Evolutionary conservation across 1,140 invertebrate genomes (phyloP).

Genomic region (Metopolophium dirhodum): DNA sequence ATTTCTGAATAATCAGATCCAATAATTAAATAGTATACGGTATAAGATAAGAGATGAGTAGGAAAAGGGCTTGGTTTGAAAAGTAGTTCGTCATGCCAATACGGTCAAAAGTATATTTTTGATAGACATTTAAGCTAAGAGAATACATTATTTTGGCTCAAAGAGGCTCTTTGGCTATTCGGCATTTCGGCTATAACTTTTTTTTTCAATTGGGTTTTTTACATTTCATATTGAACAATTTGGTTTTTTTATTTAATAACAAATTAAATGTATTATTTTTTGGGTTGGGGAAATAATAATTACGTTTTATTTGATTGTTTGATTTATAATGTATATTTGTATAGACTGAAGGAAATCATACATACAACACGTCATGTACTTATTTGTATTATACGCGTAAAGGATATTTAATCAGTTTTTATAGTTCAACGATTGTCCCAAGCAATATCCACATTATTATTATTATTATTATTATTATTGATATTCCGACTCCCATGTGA

Average conservation of each 20-base stretch:
- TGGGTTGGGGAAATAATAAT: neutral
- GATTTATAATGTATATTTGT: neutral
- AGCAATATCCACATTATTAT: neutral
- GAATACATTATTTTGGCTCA: neutral
- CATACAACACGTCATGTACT: too few species aligned
- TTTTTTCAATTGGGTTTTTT: neutral
- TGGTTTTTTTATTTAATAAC: neutral
- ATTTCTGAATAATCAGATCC: neutral
- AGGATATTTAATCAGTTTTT: neutral
- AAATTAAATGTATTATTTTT: neutral
- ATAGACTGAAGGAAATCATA: neutral
- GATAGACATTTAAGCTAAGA: too few species aligned
- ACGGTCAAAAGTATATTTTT: neutral
- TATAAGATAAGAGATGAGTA: neutral
- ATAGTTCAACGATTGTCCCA: neutral
- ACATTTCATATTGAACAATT: neutral
- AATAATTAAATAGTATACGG: neutral
- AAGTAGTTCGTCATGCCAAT: neutral
- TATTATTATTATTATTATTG: neutral
- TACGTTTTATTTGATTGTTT: neutral
- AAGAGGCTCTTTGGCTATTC: too few species aligned
- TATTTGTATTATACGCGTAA: neutral
- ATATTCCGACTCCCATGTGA: neutral
- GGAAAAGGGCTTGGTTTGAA: neutral
- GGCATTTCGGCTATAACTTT: neutral